Base-by-base conservation (phyloP, 2,113 vertebrate species). In the Elephantulus edwardii region DNA sequence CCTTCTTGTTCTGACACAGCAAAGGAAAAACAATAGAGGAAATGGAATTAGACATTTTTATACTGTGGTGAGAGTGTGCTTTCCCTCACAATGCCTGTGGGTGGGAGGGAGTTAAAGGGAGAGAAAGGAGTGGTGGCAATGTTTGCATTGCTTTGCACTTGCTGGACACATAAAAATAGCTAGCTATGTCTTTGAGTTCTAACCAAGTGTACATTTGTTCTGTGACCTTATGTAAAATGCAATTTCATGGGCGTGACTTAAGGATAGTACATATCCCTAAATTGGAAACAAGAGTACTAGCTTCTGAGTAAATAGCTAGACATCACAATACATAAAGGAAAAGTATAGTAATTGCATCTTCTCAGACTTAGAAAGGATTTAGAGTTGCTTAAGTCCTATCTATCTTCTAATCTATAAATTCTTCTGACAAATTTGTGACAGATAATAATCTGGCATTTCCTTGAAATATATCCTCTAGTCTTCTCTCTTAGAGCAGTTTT, bases 91-190 rank as follows among this genome's bases (percentile, higher is more conserved):
- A 80, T 6, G 50, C 44, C 50, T 92, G 58, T 33, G 26, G 42
- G 40, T 83, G 54, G 24, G 58, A 91, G 56, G 70, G 54, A 42
- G 52, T 38, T 88, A 83, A 89, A 60, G 60, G n/a, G 71, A 90
- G 24, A 42, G 56, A 40, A 92, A 94, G 83, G 80, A 91, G 80
- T 94, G 79, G 89, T 92, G 54, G 66, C 83, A 44, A 91, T 91
- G 86, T 71, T 92, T 94, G 86, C 91, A 95, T 90, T 92, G 76
- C 89, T 94, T 90, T 80, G 71, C 35, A 46, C 83, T 90, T 91
- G 79, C 16, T 83, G 71, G 60, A 92, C 80, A 71, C 80, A 52
- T 91, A 95, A 88, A 96, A 95, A 93, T 95, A 95, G 79, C 42
- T 89, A 75, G 58, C 75, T 88, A 95, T 72, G 64, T 22, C 86